A percentile compares a stretch with the other conserved stretches of the same genome.
Evolutionary conservation across 92 coral and sea anemone genomes (phyloP).

Genomic region (Epizoanthus ramosus): DNA sequence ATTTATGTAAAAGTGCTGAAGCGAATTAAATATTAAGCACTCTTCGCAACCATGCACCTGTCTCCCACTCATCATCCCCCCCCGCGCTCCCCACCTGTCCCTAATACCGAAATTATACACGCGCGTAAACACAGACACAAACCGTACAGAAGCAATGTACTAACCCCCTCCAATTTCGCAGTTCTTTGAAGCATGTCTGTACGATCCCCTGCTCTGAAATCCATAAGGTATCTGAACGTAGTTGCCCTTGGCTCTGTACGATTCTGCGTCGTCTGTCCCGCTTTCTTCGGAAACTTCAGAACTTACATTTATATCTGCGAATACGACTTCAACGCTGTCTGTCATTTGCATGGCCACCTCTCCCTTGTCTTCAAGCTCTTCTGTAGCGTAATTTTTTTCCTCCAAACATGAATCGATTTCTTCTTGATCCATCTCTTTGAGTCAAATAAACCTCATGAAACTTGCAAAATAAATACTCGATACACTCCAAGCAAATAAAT

Average conservation of each 20-base stretch:
- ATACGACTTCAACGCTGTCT: background rate
- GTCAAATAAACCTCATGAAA: too few species aligned
- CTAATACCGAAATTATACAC: too few species aligned
- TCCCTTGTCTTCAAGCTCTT: background rate
- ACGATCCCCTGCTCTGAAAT: constrained; percentile 83
- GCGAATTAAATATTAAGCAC: too few species aligned
- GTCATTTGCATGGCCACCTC: background rate
- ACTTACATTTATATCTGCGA: background rate
- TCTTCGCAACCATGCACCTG: too few species aligned
- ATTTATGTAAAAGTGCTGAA: too few species aligned
- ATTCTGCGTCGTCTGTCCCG: background rate
- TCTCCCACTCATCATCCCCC: too few species aligned
- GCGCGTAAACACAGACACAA: too few species aligned
- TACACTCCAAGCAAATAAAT: too few species aligned
- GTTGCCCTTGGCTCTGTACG: constrained; percentile 39
- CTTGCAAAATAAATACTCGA: too few species aligned
- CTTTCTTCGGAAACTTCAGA: background rate
- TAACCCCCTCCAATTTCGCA: constrained; percentile 96
- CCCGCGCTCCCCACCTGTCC: too few species aligned
- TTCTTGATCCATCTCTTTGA: background rate
- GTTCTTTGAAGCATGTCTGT: constrained; percentile 93
- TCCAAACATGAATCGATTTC: constrained; percentile 1
- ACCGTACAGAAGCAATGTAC: background rate
- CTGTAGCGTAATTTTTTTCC: background rate
- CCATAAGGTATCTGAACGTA: constrained; percentile 93